These are phyloP conservation scores for Perca flavescens DNA, from an alignment of 2,113 vertebrate genomes.

Conservation along the genomic window DNA sequence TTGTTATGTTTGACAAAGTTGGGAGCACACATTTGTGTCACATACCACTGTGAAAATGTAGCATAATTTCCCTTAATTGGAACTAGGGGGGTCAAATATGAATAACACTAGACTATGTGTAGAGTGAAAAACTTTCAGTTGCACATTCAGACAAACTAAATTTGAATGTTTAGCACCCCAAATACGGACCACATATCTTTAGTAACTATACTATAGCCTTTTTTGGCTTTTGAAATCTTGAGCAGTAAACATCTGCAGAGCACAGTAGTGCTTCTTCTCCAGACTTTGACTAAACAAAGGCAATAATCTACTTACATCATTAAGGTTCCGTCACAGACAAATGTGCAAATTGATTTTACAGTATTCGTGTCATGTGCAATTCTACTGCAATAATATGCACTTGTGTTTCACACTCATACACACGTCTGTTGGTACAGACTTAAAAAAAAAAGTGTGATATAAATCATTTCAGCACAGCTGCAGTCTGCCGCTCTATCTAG, in stretches of 20 bases:
- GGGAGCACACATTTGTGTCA: too few relatives aligned
- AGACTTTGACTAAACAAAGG: constrained; percentile 43
- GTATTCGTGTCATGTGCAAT: constrained; percentile 60
- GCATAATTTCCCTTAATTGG: too few relatives aligned
- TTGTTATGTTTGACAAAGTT: too few relatives aligned
- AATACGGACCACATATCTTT: too few relatives aligned
- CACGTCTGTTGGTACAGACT: constrained; percentile 49
- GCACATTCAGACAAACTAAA: too few relatives aligned
- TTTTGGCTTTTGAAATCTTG: neutral
- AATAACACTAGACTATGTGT: too few relatives aligned
- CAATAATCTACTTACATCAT: constrained; percentile 42
- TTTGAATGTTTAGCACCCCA: too few relatives aligned
- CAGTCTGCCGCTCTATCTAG: constrained; percentile 76
- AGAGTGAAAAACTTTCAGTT: too few relatives aligned
- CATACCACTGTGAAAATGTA: too few relatives aligned
- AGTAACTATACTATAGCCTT: neutral
- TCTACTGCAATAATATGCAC: constrained; percentile 56
- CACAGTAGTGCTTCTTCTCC: neutral
- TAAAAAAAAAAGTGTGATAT: constrained; percentile 67
- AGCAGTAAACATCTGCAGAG: constrained; percentile 44
- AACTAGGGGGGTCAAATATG: too few relatives aligned
- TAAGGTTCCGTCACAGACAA: constrained; percentile 56
- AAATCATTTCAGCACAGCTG: constrained; percentile 88
- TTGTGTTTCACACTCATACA: constrained; percentile 59
- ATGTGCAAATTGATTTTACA: constrained; percentile 73